Percentiles rank a stretch among this genome's conserved stretches.
Conservation (phyloP, 2,797 vertebrate genomes). For the Sarcophilus harrisii region DNA sequence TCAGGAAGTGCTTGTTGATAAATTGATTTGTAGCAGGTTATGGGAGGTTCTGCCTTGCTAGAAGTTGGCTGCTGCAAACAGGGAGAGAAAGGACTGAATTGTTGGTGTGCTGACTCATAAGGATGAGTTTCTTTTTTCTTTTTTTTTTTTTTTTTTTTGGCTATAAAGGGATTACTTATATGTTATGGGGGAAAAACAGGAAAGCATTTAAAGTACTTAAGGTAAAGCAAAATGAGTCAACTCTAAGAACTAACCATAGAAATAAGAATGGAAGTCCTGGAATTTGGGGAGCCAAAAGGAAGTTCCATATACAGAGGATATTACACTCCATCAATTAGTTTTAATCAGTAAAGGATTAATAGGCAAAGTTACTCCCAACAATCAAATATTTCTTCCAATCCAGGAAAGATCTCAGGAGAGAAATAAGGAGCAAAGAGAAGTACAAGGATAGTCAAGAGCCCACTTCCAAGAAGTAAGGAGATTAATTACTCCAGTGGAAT, state of each 20-base stretch:
- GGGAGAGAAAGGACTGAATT: not conserved
- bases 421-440: not conserved
- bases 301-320: not conserved
- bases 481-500: not conserved
- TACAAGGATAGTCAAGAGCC: not conserved
- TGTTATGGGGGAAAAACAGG: not conserved
- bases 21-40: not conserved
- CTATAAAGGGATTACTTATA: not conserved
- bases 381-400: not conserved
- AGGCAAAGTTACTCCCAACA: not conserved
- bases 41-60: not conserved
- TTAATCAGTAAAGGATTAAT: not conserved
- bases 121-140: not conserved
- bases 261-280: not conserved
- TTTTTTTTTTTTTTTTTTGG: too few species aligned
- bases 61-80: not conserved
- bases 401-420: not conserved
- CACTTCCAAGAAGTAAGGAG: not conserved
- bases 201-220: not conserved
- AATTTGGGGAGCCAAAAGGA: not conserved
- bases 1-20: not conserved
- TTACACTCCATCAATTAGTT: not conserved
- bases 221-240: not conserved
- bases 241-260: not conserved
- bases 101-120: not conserved